Evolutionary conservation across 2,888 invertebrate genomes (phyloP).

Genomic region (Phaonia tiefii): DNA sequence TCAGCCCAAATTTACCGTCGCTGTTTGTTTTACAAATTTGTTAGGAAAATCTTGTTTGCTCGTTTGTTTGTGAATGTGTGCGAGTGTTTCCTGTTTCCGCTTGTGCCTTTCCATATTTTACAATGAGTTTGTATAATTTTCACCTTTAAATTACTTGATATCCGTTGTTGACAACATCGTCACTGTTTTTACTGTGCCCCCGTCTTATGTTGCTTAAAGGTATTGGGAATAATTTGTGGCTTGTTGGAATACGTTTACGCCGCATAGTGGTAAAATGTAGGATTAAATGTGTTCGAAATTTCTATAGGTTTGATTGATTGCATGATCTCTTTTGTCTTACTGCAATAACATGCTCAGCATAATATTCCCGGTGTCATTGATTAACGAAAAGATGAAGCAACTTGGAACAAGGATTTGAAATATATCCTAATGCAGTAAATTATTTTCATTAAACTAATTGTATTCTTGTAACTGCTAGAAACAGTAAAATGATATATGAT

Average conservation of each 20-base stretch:
- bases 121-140: conserved; percentile 43
- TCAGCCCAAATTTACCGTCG: conserved; percentile 17
- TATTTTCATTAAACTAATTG: too few species aligned
- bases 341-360: too few species aligned
- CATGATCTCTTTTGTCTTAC: too few species aligned
- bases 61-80: neutral
- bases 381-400: too few species aligned
- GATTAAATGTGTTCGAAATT: too few species aligned
- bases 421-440: too few species aligned
- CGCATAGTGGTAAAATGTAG: too few species aligned
- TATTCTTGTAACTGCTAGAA: too few species aligned
- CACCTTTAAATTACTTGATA: conserved; percentile 51
- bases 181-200: neutral
- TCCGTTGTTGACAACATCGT: conserved; percentile 21
- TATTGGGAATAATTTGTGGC: conserved; percentile 36
- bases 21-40: neutral
- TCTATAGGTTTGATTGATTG: too few species aligned
- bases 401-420: too few species aligned
- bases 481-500: too few species aligned
- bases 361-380: too few species aligned
- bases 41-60: neutral
- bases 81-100: conserved; percentile 6
- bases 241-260: conserved; percentile 37
- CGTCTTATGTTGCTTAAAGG: conserved; percentile 37
- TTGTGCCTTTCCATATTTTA: neutral